Base-by-base conservation (phyloP, 2,113 vertebrate species). In the Hypocryptadius cinnamomeus region DNA sequence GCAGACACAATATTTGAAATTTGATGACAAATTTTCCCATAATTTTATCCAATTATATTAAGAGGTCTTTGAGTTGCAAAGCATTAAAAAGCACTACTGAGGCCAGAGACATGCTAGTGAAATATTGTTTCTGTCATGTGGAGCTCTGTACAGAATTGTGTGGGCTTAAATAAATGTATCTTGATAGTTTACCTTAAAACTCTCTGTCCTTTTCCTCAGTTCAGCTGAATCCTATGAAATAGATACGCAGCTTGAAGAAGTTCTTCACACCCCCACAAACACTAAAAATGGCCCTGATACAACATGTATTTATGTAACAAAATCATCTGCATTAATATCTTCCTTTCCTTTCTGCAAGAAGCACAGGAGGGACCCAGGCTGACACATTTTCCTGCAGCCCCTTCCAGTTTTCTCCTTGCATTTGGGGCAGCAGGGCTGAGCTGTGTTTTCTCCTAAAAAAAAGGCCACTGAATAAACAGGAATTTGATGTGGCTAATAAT, bases 221-320 rank as follows among this genome's bases (percentile, higher is more conserved):
- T 97, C 92, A 94, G 90, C 87, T 95, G 78, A 96, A 97, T 96
- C 87, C 86, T 92, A 95, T 97, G 95, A 96, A 95, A 96, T 74
- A 96, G 94, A 96, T 95, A 95, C 22, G 85, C 96, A 97, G 96
- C 96, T 97, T 96, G 95, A 77, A 97, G 94, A 96, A 92, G 95
- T 90, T 96, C 97, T 97, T 96, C 86, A 96, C 97, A 95, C 97
- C 96, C 97, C 96, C 97, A 94, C 97, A 96, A 95, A 92, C 14
- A 88, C 97, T 97, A 97, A 97, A 97, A 97, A 97, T 97, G 96
- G 94, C 95, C 90, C 94, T 94, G 91, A 96, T 96, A 96, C 96
- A 97, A 94, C 94, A 93, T 97, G 95, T 95, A 97, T 97, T 97
- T 97, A 96, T 97, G 94, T 97, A 97, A 97, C 96, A 96, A 96